Percentiles rank a stretch among this genome's conserved stretches.
These are phyloP conservation scores for Syritta pipiens DNA, from an alignment of 2,888 invertebrate genomes.

Conservation along the genomic window DNA sequence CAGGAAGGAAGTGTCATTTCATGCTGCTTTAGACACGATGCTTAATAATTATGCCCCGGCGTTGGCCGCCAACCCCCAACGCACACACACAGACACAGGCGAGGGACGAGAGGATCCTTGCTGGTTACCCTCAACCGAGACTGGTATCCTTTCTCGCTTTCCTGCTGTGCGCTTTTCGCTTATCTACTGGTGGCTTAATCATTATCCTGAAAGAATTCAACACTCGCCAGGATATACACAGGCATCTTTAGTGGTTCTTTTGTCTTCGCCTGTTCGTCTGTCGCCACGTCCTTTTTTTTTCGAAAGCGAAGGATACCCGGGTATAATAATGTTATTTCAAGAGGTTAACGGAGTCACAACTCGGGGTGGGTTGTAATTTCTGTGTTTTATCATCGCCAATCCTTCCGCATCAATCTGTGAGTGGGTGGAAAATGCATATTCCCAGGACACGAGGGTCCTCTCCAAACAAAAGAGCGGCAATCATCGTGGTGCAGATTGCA, in stretches of 20 bases:
- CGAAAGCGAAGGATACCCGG: constrained; percentile 12
- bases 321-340: constrained; percentile 58
- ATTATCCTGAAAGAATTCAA: constrained; percentile 51
- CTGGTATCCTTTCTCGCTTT: constrained; percentile 42
- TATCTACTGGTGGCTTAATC: constrained; percentile 60
- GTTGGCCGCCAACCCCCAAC: constrained; percentile 10
- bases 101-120: too few relatives aligned
- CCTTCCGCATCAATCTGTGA: constrained; percentile 14
- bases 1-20: constrained; percentile 70
- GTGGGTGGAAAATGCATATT: constrained; percentile 32
- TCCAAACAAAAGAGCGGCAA: too few relatives aligned
- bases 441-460: constrained; percentile 35
- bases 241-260: constrained; percentile 49
- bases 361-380: not conserved
- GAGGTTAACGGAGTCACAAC: constrained; percentile 54
- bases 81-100: not conserved
- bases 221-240: constrained; percentile 24
- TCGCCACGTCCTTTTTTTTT: not conserved
- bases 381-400: constrained; percentile 22
- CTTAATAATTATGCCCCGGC: constrained; percentile 56
- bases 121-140: too few relatives aligned
- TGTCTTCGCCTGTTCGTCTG: too few relatives aligned
- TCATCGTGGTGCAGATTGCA: too few relatives aligned
- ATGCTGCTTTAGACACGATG: constrained; percentile 65
- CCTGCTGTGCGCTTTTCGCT: constrained; percentile 50